These are phyloP conservation scores for Sinocyclocheilus anophthalmus DNA, from an alignment of 2,113 vertebrate species.

Conservation along the genomic window DNA sequence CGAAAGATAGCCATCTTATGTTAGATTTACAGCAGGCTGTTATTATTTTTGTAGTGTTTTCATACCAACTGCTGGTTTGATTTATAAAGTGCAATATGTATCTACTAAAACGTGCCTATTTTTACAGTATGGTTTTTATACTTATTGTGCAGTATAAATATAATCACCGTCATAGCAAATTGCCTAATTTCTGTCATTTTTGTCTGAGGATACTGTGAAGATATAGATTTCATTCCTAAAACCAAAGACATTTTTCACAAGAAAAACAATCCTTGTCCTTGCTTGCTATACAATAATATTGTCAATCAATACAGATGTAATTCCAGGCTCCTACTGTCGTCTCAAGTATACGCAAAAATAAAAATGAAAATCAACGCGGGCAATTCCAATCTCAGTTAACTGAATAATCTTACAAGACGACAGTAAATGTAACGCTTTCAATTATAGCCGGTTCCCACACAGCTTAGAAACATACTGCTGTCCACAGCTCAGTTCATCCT, in stretches of 20 bases:
- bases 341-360: not conserved
- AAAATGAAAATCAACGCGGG: not conserved
- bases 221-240: not conserved
- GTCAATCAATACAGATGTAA: not conserved
- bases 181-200: not conserved
- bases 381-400: not conserved
- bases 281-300: not conserved
- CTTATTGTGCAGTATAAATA: conserved; percentile 31
- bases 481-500: conserved; percentile 61
- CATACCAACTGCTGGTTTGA: conserved; percentile 10
- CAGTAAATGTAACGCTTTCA: not conserved
- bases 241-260: not conserved
- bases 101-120: conserved; percentile 70
- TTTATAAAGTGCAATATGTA: conserved; percentile 67
- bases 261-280: not conserved
- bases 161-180: conserved; percentile 8
- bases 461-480: not conserved
- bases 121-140: conserved; percentile 50
- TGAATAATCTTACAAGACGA: not conserved
- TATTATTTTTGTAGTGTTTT: conserved; percentile 20
- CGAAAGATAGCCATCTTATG: not conserved
- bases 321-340: not conserved
- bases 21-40: conserved; percentile 12
- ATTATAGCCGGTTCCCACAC: not conserved
- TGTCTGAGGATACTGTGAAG: not conserved